A percentile compares a stretch with the other conserved stretches of the same genome.
Conservation (phyloP, 2,888 invertebrate genomes). For the Lycia hirtaria region DNA sequence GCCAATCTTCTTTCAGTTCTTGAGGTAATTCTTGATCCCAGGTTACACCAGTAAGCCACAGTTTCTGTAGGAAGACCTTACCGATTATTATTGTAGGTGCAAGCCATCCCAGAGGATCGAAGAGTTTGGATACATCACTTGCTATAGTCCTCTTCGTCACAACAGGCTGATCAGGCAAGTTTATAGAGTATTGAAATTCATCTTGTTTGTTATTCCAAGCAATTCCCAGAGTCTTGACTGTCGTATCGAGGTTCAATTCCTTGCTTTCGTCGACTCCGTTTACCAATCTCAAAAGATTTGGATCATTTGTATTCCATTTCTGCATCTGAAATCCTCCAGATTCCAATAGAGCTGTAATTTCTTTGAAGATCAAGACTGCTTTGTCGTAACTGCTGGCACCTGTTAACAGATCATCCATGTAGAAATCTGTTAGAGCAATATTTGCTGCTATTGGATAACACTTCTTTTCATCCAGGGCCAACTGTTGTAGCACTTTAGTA, state of each 20-base stretch:
- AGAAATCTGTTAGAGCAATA: background rate
- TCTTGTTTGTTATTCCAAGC: background rate
- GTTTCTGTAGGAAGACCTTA: background rate
- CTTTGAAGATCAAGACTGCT: background rate
- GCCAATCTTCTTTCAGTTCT: background rate
- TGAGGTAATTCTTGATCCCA: constrained; percentile 3
- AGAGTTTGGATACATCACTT: constrained; percentile 1
- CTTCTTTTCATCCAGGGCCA: background rate
- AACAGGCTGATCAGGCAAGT: background rate
- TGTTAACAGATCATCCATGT: background rate
- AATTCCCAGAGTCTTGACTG: background rate
- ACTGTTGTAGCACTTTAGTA: background rate
- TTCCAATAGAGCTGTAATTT: background rate
- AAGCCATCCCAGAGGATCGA: constrained; percentile 10
- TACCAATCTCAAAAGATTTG: background rate
- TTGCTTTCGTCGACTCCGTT: background rate
- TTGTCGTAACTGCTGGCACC: background rate
- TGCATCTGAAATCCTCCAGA: background rate
- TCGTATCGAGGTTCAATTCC: background rate
- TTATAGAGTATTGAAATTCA: constrained; percentile 1
- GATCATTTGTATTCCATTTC: background rate
- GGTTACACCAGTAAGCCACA: background rate
- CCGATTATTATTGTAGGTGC: background rate
- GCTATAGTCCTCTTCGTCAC: constrained; percentile 7
- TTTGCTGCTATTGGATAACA: background rate